A percentile compares a stretch with the other conserved stretches of the same genome.
phyloP scores from a whole-genome alignment of 2,888 invertebrate species.

The Myathropa florea region DNA sequence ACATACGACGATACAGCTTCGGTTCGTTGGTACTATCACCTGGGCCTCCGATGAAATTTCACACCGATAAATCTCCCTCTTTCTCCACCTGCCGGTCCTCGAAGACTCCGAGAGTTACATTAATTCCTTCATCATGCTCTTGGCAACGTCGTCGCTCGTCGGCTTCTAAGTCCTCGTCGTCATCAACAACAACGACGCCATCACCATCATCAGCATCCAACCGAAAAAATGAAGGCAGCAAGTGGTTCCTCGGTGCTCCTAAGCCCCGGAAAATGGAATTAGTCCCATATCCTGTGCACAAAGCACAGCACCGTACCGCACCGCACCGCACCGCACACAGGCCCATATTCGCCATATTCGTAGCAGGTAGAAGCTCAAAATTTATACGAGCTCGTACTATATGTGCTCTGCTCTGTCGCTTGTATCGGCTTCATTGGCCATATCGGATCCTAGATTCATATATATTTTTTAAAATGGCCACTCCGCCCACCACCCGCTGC shows the following conservation, averaged over 20 bases:
- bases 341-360: too few relatives aligned
- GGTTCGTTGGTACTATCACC: conserved; percentile 70
- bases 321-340: neutral
- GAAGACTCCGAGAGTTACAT: conserved; percentile 62
- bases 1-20: conserved; percentile 37
- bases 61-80: conserved; percentile 74
- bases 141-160: neutral
- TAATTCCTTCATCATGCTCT: conserved; percentile 70
- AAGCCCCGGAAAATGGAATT: conserved; percentile 64
- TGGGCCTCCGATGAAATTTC: conserved; percentile 74
- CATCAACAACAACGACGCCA: conserved; percentile 38
- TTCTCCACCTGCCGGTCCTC: conserved; percentile 6
- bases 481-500: neutral
- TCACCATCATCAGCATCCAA: conserved; percentile 46
- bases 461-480: neutral
- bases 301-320: neutral
- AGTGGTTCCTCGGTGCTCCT: conserved; percentile 37
- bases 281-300: conserved; percentile 50
- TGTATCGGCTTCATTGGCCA: conserved; percentile 32
- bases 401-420: neutral
- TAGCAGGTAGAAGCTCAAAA: conserved; percentile 13
- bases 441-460: neutral
- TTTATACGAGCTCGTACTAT: neutral
- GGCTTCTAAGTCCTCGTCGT: neutral
- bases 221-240: conserved; percentile 41